Base-by-base conservation (phyloP, 2,113 vertebrate species). In the Paracanthobrama guichenoti region DNA sequence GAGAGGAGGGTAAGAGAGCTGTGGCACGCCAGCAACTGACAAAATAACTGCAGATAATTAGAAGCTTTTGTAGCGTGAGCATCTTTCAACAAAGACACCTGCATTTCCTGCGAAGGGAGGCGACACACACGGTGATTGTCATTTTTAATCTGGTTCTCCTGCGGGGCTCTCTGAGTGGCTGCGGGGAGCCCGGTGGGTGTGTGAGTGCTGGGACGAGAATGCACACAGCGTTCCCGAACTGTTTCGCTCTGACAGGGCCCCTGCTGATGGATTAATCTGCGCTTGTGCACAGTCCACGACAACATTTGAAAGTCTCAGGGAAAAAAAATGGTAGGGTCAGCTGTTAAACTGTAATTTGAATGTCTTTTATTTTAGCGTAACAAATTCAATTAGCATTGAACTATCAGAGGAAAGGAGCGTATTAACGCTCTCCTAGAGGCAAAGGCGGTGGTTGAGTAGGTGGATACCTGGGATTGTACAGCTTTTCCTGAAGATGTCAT, bases 1-100 rank as follows among this genome's bases (percentile, higher is more conserved):
- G 91, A 93, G 90, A 91, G 90, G 87, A 89, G 89, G 92, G 91
- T 91, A 89, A 92, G 91, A 93, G 93, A 92, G 93, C 91, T 90
- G 88, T 90, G 92, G 91, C 91, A 88, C 89, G 91, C 91, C 92
- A 92, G 93, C 94, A 92, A 93, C 93, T 94, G 93, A 92, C 94
- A 94, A 94, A 94, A 93, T 94, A 94, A 94, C 93, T 91, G 91
- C 93, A 93, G 93, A 94, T 95, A 95, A 94, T 95, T 94, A 94
- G 93, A 91, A 92, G 92, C 93, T 94, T 94, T 94, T 94, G 93
- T 94, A 93, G 91, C 88, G 90, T 81, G 93, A 92, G 92, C 93
- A 91, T 93, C 92, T 94, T 93, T 93, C 93, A 93, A 94, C 93
- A 93, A 94, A 94, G 93, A 92, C 94, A 95, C 94, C 94, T 95